Evolutionary conservation across 2,888 invertebrate genomes (phyloP).

Genomic region (Dusona sp.): DNA sequence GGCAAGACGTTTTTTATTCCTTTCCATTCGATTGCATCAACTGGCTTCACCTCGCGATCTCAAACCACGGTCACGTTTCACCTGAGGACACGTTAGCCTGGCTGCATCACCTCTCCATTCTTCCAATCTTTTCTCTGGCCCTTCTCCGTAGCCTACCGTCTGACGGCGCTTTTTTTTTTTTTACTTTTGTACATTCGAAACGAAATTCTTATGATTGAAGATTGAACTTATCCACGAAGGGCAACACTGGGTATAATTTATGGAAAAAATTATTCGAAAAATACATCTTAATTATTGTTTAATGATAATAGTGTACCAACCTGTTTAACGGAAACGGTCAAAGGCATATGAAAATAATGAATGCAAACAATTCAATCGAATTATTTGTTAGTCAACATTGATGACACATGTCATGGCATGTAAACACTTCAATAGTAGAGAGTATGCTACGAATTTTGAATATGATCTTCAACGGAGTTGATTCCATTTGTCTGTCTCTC

Average conservation of each 20-base stretch:
- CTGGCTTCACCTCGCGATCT: background rate
- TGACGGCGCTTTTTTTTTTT: background rate
- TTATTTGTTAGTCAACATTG: constrained; percentile 42
- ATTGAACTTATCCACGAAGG: background rate
- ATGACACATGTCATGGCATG: constrained; percentile 7
- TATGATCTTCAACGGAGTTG: constrained; percentile 45
- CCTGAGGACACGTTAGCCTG: constrained; percentile 45
- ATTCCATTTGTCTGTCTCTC: constrained; percentile 1
- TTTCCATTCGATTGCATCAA: constrained; percentile 17
- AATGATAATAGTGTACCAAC: background rate
- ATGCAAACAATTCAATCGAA: constrained; percentile 23
- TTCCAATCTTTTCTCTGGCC: constrained; percentile 12
- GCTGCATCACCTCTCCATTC: constrained; percentile 51
- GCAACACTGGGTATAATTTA: background rate
- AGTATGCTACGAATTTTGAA: constrained; percentile 31
- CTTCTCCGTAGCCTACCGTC: background rate
- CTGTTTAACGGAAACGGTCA: background rate
- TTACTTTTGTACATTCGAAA: background rate
- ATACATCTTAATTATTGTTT: background rate
- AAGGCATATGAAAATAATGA: background rate
- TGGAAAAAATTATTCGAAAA: background rate
- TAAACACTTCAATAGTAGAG: background rate
- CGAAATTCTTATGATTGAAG: background rate
- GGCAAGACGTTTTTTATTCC: constrained; percentile 3
- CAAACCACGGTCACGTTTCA: constrained; percentile 54